phyloP scores from a whole-genome alignment of 2,113 vertebrate genomes.

The Chlorodrepanis virens region DNA sequence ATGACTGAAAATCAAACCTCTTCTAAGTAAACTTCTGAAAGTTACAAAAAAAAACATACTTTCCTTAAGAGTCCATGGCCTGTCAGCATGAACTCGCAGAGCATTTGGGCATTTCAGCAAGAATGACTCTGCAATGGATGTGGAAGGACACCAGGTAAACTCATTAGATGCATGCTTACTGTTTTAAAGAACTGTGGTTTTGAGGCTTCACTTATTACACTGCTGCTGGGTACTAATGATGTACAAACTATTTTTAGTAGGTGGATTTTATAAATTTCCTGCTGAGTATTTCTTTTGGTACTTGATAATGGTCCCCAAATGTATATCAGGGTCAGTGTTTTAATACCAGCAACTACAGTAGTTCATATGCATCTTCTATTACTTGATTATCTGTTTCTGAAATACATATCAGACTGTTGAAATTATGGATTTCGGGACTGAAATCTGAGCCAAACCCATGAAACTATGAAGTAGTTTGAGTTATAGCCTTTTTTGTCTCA shows the following conservation, averaged over 20 bases:
- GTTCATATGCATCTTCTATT: neutral
- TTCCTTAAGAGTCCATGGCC: neutral
- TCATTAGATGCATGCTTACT: neutral
- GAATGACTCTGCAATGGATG: neutral
- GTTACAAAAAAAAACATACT: neutral
- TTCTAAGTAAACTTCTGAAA: neutral
- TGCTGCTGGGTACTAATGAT: neutral
- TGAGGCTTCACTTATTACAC: neutral
- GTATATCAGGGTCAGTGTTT: neutral
- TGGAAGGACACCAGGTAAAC: neutral
- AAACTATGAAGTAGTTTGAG: neutral
- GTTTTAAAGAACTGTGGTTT: neutral
- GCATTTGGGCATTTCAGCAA: neutral
- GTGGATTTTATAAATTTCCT: neutral
- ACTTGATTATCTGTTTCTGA: neutral
- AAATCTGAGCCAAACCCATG: neutral
- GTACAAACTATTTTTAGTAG: neutral
- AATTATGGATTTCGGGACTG: neutral
- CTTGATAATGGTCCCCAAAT: neutral
- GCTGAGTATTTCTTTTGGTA: neutral
- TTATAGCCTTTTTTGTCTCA: neutral
- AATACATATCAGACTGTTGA: neutral
- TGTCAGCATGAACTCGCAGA: neutral
- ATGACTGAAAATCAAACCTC: neutral
- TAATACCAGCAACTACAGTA: neutral